A percentile compares a stretch with the other conserved stretches of the same genome.
These are phyloP conservation scores for Ramphastos sulfuratus DNA, from an alignment of 2,113 vertebrate species.

Conservation along the genomic window DNA sequence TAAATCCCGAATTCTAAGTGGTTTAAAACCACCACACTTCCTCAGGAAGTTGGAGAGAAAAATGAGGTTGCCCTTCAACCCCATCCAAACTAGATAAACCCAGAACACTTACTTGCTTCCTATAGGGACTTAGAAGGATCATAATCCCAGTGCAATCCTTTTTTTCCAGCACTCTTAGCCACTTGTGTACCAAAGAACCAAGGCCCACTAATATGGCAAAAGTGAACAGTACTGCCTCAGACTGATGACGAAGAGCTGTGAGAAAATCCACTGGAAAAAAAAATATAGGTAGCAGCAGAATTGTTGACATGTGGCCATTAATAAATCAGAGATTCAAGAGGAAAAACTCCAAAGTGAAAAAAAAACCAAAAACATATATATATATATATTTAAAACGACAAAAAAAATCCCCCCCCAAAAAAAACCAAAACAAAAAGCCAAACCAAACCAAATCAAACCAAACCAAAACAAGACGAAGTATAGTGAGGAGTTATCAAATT, in stretches of 20 bases:
- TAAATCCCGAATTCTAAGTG: too few species aligned
- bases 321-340: not conserved
- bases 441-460: fast-evolving
- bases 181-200: not conserved
- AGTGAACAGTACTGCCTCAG: not conserved
- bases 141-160: not conserved
- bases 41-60: too few species aligned
- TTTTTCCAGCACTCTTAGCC: not conserved
- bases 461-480: not conserved
- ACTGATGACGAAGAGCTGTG: not conserved
- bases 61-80: too few species aligned
- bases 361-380: too few species aligned
- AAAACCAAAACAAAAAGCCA: not conserved
- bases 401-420: too few species aligned
- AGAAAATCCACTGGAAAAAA: not conserved
- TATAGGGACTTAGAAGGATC: too few species aligned
- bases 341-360: not conserved
- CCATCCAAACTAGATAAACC: too few species aligned
- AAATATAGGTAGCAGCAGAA: not conserved
- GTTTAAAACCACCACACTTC: too few species aligned
- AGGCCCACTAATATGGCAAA: not conserved
- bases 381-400: not conserved
- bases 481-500: not conserved
- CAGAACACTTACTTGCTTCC: too few species aligned
- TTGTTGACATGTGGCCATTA: not conserved